phyloP scores from a whole-genome alignment of 2,797 vertebrate species.

The Basileuterus tristriatus region DNA sequence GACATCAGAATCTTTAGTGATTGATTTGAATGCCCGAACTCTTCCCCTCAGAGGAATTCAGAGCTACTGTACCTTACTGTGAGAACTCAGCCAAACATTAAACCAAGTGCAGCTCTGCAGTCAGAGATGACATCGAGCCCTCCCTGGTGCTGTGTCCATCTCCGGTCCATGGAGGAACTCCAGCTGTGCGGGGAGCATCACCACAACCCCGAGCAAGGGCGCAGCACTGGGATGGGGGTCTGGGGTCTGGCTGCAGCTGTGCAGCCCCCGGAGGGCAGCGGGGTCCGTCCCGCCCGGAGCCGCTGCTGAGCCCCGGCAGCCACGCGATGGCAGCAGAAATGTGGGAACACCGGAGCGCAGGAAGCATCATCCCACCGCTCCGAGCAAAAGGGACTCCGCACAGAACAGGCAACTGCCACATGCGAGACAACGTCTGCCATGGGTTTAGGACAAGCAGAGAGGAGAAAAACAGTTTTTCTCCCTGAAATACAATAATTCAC shows the following conservation, averaged over 20 bases:
- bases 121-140: accelerated
- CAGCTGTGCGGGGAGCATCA: neutral
- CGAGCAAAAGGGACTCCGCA: neutral
- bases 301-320: neutral
- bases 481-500: neutral
- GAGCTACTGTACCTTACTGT: neutral
- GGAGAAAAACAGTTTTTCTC: neutral
- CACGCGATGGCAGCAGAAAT: constrained; percentile 49
- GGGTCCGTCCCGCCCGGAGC: neutral
- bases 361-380: neutral
- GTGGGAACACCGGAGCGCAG: neutral
- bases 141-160: neutral
- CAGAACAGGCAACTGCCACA: neutral
- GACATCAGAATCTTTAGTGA: accelerated
- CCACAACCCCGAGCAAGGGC: accelerated
- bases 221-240: accelerated
- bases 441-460: neutral
- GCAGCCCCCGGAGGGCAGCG: neutral
- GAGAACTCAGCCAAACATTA: neutral
- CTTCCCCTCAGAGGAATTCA: neutral
- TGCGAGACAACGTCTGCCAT: accelerated
- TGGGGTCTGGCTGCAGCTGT: neutral
- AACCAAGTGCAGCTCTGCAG: neutral
- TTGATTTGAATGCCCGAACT: neutral
- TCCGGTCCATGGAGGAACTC: accelerated